These are phyloP conservation scores for Drosophila ercepeae DNA, from an alignment of 1,140 invertebrate genomes.

Conservation along the genomic window DNA sequence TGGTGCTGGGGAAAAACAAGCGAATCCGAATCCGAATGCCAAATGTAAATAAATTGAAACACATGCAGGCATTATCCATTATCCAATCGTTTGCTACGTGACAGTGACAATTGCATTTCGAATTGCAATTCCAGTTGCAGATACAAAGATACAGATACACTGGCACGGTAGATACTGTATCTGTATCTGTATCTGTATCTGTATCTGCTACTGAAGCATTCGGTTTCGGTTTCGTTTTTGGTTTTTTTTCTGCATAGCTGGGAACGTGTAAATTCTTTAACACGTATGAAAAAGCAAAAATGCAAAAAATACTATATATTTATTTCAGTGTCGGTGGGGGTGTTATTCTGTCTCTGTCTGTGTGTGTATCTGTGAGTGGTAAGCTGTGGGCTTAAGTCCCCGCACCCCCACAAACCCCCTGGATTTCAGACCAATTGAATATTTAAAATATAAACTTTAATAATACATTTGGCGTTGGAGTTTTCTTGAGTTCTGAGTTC, in stretches of 20 bases:
- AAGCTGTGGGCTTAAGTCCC: conserved; percentile 1
- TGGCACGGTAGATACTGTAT: too few relatives aligned
- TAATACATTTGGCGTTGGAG: not conserved
- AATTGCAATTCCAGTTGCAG: conserved; percentile 4
- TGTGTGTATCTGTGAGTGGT: not conserved
- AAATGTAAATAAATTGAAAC: conserved; percentile 55
- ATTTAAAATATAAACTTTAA: conserved; percentile 6
- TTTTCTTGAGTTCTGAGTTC: conserved; percentile 12
- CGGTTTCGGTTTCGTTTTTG: not conserved
- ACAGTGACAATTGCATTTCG: conserved; percentile 51
- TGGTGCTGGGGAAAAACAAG: conserved; percentile 6
- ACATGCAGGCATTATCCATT: conserved; percentile 53
- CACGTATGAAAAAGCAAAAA: conserved; percentile 28
- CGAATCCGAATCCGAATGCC: conserved; percentile 43
- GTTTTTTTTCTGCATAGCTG: not conserved
- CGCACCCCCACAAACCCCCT: conserved; percentile 1
- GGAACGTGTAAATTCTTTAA: conserved; percentile 28
- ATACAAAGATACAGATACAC: conserved; percentile 1
- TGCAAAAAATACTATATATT: conserved; percentile 9
- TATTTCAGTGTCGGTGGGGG: not conserved
- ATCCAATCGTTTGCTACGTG: conserved; percentile 44
- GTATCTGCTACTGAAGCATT: conserved; percentile 4
- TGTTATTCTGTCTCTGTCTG: conserved; percentile 33
- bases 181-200: too few relatives aligned
- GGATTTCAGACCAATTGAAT: conserved; percentile 4